These are phyloP conservation scores for Dendrolimus kikuchii DNA, from an alignment of 1,140 invertebrate genomes.

Conservation along the genomic window DNA sequence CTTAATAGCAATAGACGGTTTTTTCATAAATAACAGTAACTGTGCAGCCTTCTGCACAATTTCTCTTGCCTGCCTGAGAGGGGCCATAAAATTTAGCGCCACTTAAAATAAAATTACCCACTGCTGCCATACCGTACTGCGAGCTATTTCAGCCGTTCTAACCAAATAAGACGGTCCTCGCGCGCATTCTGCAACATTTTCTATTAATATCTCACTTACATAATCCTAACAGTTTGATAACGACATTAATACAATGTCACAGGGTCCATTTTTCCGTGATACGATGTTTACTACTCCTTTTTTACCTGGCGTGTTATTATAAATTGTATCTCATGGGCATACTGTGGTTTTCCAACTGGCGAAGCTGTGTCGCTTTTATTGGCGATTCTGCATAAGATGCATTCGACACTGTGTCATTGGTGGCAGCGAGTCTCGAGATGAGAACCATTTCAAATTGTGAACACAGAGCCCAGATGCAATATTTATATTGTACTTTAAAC, in stretches of 20 bases:
- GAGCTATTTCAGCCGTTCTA: slow-evolving; percentile 23
- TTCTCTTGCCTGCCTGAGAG: background rate
- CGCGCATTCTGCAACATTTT: slow-evolving; percentile 50
- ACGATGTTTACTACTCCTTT: slow-evolving; percentile 19
- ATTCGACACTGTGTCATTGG: slow-evolving; percentile 13
- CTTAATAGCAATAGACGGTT: background rate
- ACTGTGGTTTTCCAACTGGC: slow-evolving; percentile 27
- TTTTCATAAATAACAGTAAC: background rate
- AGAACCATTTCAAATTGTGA: slow-evolving; percentile 24
- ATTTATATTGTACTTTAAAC: slow-evolving; percentile 64
- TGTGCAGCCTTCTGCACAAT: background rate
- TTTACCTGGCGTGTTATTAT: slow-evolving; percentile 50
- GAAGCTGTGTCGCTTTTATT: slow-evolving; percentile 9
- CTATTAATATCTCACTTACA: slow-evolving; percentile 47
- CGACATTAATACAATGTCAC: slow-evolving; percentile 10
- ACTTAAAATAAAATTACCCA: slow-evolving; percentile 7
- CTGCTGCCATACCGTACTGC: slow-evolving; percentile 20
- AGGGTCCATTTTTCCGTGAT: slow-evolving; percentile 14
- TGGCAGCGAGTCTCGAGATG: slow-evolving; percentile 3
- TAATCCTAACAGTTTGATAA: slow-evolving; percentile 9
- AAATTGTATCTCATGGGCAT: slow-evolving; percentile 37
- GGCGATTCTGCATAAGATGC: background rate
- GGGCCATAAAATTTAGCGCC: background rate
- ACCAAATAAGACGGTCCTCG: slow-evolving; percentile 54
- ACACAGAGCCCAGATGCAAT: slow-evolving; percentile 32